Evolutionary conservation across 2,888 invertebrate genomes (phyloP), one percentile per base, ranked within the genome.

Genomic region (Stegana nigrithorax): DNA sequence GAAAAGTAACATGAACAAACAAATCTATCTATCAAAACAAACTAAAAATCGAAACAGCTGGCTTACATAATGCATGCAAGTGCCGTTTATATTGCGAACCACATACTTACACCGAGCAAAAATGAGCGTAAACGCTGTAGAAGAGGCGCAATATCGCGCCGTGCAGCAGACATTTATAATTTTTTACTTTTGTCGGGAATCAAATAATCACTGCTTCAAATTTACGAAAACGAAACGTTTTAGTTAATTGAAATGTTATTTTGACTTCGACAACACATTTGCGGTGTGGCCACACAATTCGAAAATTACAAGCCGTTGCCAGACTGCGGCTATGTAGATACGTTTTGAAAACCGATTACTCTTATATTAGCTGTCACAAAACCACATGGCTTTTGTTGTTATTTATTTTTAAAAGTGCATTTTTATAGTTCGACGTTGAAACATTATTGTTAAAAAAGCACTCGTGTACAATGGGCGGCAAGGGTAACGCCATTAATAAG

Each of bases 91-190:
- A n/a, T 5, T 17, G 59, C 45, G 59, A 62, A 69, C 39, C 29
- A 26, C 12, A 32, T 66, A 83, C 88, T 86, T 85, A 89, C 92
- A 25, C 92, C 92, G n/a, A 92, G 84, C 14, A 92, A 85, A 73
- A 92, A 90, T 58, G 90, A 87, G 56, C 92, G 87, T 0, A 91
- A 1, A 14, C 84, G 86, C 83, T 91, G 90, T 42, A 92, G 66
- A 14, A 90, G 72, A 8, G 90, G 90, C 36, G 90, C 89, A 67
- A 92, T 87, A 84, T 92, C 91, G 73, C 92, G 88, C 14, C 89
- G 86, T 36, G 87, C 86, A 17, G 88, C 87, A 61, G 79, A 69
- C 82, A 81, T 82, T 65, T 61, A 55, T 25, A 29, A 32, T 55
- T 47, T 2, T 32, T 32, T 32, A n/a, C n/a, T 2, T 50, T 50